Conservation (phyloP, 2,888 invertebrate species). For the Pteria penguin region DNA sequence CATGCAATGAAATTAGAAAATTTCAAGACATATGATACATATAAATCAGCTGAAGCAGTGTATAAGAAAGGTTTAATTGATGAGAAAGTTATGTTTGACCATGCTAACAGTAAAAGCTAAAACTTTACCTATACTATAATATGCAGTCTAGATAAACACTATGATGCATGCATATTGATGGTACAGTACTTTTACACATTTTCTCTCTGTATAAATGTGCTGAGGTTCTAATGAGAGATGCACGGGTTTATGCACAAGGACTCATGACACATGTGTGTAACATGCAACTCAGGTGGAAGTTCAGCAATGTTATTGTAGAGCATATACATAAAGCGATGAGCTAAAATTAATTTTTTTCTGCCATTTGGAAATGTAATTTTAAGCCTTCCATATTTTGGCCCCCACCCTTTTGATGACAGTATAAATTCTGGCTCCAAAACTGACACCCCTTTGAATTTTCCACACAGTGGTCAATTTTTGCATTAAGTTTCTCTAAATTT, state of each 20-base stretch:
- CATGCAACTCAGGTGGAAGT: neutral
- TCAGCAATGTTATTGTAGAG: neutral
- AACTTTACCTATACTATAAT: neutral
- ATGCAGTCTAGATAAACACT: neutral
- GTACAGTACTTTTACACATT: constrained; percentile 6
- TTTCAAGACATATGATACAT: neutral
- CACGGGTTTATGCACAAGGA: neutral
- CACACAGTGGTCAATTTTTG: too few species aligned
- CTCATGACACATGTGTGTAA: constrained; percentile 7
- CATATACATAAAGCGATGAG: constrained; percentile 1
- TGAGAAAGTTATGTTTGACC: neutral
- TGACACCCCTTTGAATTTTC: too few species aligned
- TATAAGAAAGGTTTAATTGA: neutral
- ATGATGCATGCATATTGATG: constrained; percentile 1
- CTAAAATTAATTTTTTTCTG: neutral
- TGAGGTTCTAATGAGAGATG: neutral
- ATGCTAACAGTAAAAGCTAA: neutral
- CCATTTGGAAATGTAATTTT: constrained; percentile 11
- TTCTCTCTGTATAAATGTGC: too few species aligned
- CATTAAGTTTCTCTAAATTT: too few species aligned
- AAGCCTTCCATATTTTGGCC: constrained; percentile 6
- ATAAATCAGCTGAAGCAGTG: neutral
- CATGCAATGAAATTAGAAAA: neutral
- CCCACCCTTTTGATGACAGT: neutral
- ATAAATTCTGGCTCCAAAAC: neutral